Evolutionary conservation across 2,113 vertebrate species (phyloP).

Genomic region (Sitta europaea): DNA sequence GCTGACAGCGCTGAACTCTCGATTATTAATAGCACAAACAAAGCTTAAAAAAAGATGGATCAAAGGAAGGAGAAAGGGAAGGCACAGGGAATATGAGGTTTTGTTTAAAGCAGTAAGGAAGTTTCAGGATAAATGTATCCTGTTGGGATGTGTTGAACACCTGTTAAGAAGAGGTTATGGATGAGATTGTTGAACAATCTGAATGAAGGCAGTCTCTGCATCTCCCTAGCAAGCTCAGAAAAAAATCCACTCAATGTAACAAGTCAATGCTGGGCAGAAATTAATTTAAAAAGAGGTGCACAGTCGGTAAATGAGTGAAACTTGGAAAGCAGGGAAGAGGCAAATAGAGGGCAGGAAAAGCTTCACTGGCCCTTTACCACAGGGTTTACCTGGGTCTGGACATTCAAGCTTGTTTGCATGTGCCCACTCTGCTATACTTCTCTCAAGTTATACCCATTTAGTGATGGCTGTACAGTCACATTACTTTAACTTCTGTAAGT

Average conservation of each 20-base stretch:
- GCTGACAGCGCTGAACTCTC: conserved; percentile 53
- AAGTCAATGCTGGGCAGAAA: not conserved
- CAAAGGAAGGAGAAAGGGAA: conserved; percentile 50
- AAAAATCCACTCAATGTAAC: not conserved
- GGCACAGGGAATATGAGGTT: conserved; percentile 15
- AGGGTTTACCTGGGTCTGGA: not conserved
- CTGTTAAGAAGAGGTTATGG: conserved; percentile 13
- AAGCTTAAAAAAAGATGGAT: conserved; percentile 28
- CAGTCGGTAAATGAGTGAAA: not conserved
- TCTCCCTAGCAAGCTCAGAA: not conserved
- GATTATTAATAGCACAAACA: conserved; percentile 62
- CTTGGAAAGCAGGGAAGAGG: not conserved
- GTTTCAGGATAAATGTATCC: not conserved
- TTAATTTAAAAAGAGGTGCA: not conserved
- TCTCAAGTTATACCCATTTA: not conserved
- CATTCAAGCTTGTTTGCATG: not conserved
- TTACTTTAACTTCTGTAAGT: not conserved
- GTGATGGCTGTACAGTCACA: not conserved
- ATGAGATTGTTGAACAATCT: not conserved
- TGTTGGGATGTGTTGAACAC: conserved; percentile 22
- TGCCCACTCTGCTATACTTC: not conserved
- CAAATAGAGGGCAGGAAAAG: not conserved
- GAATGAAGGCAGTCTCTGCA: not conserved
- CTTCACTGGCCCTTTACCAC: not conserved
- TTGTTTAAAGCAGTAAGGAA: conserved; percentile 35